Evolutionary conservation across 2,113 vertebrate species (phyloP), one percentile per base, ranked within the genome.

Genomic region (Cyprinodon variegatus): DNA sequence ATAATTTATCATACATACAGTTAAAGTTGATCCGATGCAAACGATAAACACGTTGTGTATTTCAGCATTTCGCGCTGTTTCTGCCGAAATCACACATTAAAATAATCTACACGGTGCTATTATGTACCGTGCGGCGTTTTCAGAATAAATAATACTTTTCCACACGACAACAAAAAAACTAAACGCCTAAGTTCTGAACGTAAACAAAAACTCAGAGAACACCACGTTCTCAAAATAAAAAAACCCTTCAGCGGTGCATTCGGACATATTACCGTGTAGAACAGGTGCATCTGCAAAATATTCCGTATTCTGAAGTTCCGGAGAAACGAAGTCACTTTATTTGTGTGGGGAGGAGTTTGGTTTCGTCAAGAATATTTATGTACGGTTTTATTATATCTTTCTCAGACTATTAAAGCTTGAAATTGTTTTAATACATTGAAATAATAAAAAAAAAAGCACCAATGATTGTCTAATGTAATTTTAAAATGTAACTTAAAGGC

Each of bases 291-390:
- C 68, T 22, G 15, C 29, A 0, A 88, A 89, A 71, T 11, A 41
- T 12, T 79, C 82, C 86, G 86, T 40, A 3, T 1, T 36, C 13
- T 12, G 53, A 45, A 9, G 78, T 90, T 92, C 90, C 90, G 79
- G 5, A 0, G 1, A 13, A 3, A 5, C 13, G n/a, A 57, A 4
- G 38, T 22, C 0, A 45, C 9, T 45, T 45, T n/a, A n/a, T n/a
- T n/a, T 66, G 36, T 7, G 15, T 29, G 11, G 11, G 7, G n/a
- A 38, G 0, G 13, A 46, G 12, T 38, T 38, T 12, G 3, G 29
- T 22, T 20, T 4, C 0, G 40, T 1, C 8, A 48, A 66, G 50
- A 22, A n/a, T 38, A 53, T 38, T 50, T 53, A 20, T 12, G 8
- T 38, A 37, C n/a, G 59, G 60, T 11, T 11, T 37, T 38, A 64